phyloP scores from a whole-genome alignment of 2,113 vertebrate species.

The Malaclemys terrapin region DNA sequence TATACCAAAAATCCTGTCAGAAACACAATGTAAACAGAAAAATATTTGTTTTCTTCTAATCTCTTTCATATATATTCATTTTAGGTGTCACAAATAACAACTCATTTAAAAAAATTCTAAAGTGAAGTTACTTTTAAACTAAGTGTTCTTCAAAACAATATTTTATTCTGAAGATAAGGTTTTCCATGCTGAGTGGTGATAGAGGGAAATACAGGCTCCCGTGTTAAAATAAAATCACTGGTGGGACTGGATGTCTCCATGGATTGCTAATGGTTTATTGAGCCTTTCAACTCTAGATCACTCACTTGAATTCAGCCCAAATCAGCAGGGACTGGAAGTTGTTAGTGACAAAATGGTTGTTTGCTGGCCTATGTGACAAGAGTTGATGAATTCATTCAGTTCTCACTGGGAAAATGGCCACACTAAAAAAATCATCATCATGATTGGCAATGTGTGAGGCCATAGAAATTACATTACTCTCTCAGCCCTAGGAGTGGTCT shows the following conservation, averaged over 20 bases:
- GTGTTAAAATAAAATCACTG: background rate
- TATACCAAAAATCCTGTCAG: background rate
- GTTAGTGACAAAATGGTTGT: background rate
- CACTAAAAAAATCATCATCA: background rate
- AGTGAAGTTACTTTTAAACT: background rate
- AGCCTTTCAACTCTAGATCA: background rate
- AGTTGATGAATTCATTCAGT: background rate
- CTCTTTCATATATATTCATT: background rate
- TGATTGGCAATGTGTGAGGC: background rate
- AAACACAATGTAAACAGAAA: background rate
- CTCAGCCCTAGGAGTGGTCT: background rate
- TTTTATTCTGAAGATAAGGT: background rate
- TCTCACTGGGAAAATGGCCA: background rate
- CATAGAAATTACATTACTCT: background rate
- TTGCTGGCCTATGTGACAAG: background rate
- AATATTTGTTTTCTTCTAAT: background rate
- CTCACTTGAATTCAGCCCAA: background rate
- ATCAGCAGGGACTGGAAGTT: background rate
- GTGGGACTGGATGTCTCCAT: background rate
- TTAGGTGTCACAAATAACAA: background rate
- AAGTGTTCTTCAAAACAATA: background rate
- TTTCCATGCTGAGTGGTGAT: background rate
- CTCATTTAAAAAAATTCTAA: too few species aligned
- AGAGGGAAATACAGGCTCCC: background rate
- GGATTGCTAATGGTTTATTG: background rate